These are phyloP conservation scores for Stenoptilia bipunctidactyla DNA, from an alignment of 2,888 invertebrate genomes.

Conservation along the genomic window DNA sequence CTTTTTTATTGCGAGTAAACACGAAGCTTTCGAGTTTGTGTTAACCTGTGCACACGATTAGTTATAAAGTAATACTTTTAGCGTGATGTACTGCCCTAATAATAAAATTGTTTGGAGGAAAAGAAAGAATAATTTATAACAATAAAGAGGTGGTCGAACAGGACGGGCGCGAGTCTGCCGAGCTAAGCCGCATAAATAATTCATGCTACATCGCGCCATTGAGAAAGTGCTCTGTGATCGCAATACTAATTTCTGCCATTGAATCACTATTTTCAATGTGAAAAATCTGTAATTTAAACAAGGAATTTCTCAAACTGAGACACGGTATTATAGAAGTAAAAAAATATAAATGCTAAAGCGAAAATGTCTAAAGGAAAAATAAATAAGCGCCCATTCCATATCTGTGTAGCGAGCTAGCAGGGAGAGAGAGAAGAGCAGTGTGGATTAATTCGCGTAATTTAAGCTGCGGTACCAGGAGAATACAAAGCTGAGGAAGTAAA, in stretches of 20 bases:
- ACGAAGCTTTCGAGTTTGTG: background rate
- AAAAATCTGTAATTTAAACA: too few species aligned
- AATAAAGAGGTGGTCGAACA: slow-evolving; percentile 42
- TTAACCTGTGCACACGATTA: too few species aligned
- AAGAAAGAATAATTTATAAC: slow-evolving; percentile 46
- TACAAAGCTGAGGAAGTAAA: slow-evolving; percentile 42
- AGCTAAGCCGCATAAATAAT: slow-evolving; percentile 47
- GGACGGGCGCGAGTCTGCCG: slow-evolving; percentile 30
- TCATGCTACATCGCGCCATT: slow-evolving; percentile 62
- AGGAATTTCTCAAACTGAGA: too few species aligned
- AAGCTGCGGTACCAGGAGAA: slow-evolving; percentile 50
- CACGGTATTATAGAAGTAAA: too few species aligned
- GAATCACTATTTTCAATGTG: slow-evolving; percentile 22
- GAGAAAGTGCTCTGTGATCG: slow-evolving; percentile 67
- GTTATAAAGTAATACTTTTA: slow-evolving; percentile 12
- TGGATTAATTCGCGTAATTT: slow-evolving; percentile 60
- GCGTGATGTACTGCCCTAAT: slow-evolving; percentile 23
- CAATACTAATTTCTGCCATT: slow-evolving; percentile 56
- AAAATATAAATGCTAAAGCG: too few species aligned
- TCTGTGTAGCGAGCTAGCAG: slow-evolving; percentile 24
- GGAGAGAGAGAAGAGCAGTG: slow-evolving; percentile 30
- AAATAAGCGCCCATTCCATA: slow-evolving; percentile 19
- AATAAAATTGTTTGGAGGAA: slow-evolving; percentile 32
- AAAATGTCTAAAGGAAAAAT: slow-evolving; percentile 1
- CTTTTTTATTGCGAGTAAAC: background rate